A percentile compares a stretch with the other conserved stretches of the same genome.
Evolutionary conservation across 2,888 invertebrate genomes (phyloP).

Genomic region (Allophyes oxyacanthae): DNA sequence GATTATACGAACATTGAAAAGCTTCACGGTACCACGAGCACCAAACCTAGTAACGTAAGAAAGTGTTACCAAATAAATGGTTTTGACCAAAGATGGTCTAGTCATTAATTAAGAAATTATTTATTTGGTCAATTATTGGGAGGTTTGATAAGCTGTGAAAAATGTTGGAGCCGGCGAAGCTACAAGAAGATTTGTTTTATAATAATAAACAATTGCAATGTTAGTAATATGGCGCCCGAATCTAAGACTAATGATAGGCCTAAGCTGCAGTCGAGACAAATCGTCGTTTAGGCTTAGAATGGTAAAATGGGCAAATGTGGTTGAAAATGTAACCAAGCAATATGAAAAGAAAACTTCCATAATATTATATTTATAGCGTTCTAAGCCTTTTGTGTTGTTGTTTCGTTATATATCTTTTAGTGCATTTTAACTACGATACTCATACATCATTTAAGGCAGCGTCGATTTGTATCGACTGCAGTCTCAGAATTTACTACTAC

Average conservation of each 20-base stretch:
- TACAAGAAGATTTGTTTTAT: constrained; percentile 16
- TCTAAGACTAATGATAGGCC: constrained; percentile 5
- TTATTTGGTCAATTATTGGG: constrained; percentile 29
- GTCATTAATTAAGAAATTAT: constrained; percentile 27
- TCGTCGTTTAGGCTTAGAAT: constrained; percentile 1
- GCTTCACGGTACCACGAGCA: constrained; percentile 5
- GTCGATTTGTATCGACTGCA: constrained; percentile 25
- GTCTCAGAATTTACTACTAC: constrained; percentile 10
- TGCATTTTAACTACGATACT: neutral
- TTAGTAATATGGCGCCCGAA: constrained; percentile 7
- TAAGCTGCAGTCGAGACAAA: constrained; percentile 27
- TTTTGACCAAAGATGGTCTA: constrained; percentile 26
- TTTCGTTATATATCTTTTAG: neutral
- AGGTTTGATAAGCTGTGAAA: constrained; percentile 8
- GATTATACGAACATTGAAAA: constrained; percentile 2
- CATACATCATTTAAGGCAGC: neutral
- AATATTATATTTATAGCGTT: neutral
- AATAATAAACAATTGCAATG: constrained; percentile 8
- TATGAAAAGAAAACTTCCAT: neutral
- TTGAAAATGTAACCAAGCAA: constrained; percentile 8
- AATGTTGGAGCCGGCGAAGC: constrained; percentile 8
- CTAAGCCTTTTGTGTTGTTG: constrained; percentile 3
- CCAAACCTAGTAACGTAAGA: neutral
- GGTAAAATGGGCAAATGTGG: neutral
- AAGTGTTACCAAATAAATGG: constrained; percentile 11